Base-by-base conservation (phyloP, 1,140 invertebrate genomes). In the Drosophila saltans region DNA sequence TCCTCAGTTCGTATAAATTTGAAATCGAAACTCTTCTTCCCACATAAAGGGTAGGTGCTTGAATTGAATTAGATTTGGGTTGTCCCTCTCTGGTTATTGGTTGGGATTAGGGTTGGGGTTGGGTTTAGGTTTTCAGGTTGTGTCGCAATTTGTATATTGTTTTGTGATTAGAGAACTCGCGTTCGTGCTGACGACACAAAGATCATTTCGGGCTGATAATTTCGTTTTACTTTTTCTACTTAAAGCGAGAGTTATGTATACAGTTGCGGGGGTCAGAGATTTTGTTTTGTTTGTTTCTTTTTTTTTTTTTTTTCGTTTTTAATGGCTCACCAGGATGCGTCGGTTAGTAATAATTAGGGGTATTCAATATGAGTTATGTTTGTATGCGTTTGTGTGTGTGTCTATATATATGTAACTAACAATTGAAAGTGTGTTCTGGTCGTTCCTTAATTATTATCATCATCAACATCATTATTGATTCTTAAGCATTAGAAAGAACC, bases 401-500 rank as follows among this genome's bases (percentile, higher is more conserved):
- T 63, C 10, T 60, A 39, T 61, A 16, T 61, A 40, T 62, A 26
- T 58, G 45, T 77, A 82, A 67, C 80, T 77, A 86, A 88, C 82
- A 86, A 80, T 86, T 69, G 40, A 80, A 67, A 64, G 69, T 45
- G 57, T 69, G 33, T 39, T 43, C 48, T 26, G 55, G 33, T 66
- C 41, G 40, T 28, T 59, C 33, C 45, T 52, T 24, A 52, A 52
- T 66, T 56, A 52, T 72, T 39, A 16, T 48, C 39, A 60, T 76
- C 56, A 33, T 76, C 36, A 58, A 55, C 43, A 30, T 71, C 30
- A 8, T 26, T 68, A 58, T 39, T 5, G 57, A 33, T 39, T 36
- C 83, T 88, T 88, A 88, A 82, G 80, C 80, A 67, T 68, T 82
- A 88, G 80, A 78, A 69, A 89, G 72, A 86, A 80, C 83, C 78